phyloP scores from a whole-genome alignment of 2,113 vertebrate species.

The Pterocles orientalis region DNA sequence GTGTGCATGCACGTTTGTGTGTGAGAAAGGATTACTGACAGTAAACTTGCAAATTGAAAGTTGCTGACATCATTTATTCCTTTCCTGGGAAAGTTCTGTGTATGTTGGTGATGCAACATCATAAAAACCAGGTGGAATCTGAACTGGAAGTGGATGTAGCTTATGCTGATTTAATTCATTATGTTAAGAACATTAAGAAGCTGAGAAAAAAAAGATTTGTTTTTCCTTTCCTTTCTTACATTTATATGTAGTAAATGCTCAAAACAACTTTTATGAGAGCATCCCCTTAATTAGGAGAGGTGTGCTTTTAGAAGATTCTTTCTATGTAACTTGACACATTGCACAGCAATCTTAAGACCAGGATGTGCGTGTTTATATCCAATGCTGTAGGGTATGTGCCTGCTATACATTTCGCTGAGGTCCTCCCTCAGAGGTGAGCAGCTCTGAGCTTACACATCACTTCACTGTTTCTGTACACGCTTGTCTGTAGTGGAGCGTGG shows the following conservation, averaged over 20 bases:
- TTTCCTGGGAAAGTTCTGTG: neutral
- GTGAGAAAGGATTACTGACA: neutral
- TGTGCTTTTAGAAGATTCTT: neutral
- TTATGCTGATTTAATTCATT: neutral
- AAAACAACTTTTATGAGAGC: neutral
- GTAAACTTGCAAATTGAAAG: neutral
- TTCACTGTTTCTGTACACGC: neutral
- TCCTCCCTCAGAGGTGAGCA: neutral
- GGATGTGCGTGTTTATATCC: neutral
- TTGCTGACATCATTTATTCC: neutral
- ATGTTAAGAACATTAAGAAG: neutral
- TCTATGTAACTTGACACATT: accelerated
- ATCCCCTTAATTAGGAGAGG: neutral
- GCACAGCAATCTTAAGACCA: neutral
- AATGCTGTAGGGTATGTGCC: neutral
- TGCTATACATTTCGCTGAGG: neutral
- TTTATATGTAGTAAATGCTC: neutral
- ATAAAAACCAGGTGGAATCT: neutral
- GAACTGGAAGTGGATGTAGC: neutral
- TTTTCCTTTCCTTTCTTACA: neutral
- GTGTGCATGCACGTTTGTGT: accelerated
- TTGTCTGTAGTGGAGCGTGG: neutral
- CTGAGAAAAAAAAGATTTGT: neutral
- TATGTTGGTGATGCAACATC: neutral
- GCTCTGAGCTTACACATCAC: neutral